phyloP scores from a whole-genome alignment of 2,797 vertebrate genomes.

The Valencia hispanica region DNA sequence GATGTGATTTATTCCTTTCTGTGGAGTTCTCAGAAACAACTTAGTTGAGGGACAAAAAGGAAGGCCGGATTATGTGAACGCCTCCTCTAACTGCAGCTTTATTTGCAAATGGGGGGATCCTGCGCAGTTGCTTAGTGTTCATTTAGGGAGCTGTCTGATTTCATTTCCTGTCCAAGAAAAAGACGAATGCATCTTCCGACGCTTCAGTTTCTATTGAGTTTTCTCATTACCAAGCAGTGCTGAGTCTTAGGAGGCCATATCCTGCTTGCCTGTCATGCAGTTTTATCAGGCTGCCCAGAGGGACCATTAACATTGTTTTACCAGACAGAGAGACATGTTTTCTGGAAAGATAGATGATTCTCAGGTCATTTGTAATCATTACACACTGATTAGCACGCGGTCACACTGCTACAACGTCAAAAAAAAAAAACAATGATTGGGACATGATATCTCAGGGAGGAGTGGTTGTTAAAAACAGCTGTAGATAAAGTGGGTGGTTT shows the following conservation, averaged over 20 bases:
- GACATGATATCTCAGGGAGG: constrained; percentile 24
- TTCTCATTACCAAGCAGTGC: constrained; percentile 37
- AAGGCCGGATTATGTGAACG: not conserved
- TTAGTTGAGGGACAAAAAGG: not conserved
- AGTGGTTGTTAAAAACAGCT: constrained; percentile 16
- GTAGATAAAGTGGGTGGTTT: constrained; percentile 27
- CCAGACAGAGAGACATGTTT: constrained; percentile 13
- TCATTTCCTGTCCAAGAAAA: constrained; percentile 52
- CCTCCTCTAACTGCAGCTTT: constrained; percentile 15
- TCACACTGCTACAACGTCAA: not conserved
- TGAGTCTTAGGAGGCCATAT: constrained; percentile 29
- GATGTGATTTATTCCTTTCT: not conserved
- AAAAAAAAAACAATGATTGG: constrained; percentile 11
- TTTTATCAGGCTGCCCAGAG: constrained; percentile 32
- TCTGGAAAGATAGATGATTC: constrained; percentile 3
- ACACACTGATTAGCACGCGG: constrained; percentile 1
- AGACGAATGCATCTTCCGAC: constrained; percentile 43
- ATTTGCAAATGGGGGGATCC: constrained; percentile 21
- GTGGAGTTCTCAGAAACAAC: not conserved
- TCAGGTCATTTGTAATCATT: constrained; percentile 12
- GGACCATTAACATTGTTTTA: constrained; percentile 44
- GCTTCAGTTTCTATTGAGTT: constrained; percentile 31
- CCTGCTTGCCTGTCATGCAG: constrained; percentile 36
- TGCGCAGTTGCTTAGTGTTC: constrained; percentile 32
- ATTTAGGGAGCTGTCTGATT: constrained; percentile 51